Percentiles rank a stretch among this genome's conserved stretches.
Conservation (phyloP, 2,888 invertebrate genomes). For the Cephus nigrinus region DNA sequence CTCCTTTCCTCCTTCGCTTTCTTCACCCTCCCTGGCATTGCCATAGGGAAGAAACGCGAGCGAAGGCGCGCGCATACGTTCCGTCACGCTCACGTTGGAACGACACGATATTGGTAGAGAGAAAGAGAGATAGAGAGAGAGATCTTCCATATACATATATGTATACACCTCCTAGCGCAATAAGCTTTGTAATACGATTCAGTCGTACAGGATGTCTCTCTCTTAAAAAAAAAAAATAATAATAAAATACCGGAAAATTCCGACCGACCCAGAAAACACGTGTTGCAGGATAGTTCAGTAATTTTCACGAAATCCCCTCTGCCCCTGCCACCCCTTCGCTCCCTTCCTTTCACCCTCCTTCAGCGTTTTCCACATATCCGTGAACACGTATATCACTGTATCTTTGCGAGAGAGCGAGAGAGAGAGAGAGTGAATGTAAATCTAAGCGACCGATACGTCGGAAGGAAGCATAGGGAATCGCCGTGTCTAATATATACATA, state of each 20-base stretch:
- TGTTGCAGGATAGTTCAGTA: neutral
- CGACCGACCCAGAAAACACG: neutral
- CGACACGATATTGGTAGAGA: constrained; percentile 29
- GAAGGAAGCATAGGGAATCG: constrained; percentile 26
- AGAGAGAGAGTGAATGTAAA: neutral
- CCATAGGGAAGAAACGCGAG: neutral
- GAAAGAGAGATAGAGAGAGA: no score
- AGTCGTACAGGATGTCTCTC: constrained; percentile 30
- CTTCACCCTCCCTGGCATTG: neutral
- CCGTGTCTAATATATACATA: constrained; percentile 32
- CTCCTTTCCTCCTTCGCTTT: constrained; percentile 21
- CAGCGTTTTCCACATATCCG: neutral
- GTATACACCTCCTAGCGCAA: constrained; percentile 36
- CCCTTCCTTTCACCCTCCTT: neutral
- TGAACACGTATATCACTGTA: no score
- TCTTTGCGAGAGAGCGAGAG: neutral
- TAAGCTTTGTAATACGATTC: constrained; percentile 45
- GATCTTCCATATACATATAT: constrained; percentile 18
- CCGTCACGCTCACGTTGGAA: constrained; percentile 30
- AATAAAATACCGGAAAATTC: constrained; percentile 21
- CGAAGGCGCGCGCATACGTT: neutral
- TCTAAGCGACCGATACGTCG: constrained; percentile 2
- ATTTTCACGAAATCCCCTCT: neutral
- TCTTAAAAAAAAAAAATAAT: neutral
- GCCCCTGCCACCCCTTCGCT: no score